Evolutionary conservation across 2,888 invertebrate species (phyloP).

Genomic region (Linnaemya vulpina): DNA sequence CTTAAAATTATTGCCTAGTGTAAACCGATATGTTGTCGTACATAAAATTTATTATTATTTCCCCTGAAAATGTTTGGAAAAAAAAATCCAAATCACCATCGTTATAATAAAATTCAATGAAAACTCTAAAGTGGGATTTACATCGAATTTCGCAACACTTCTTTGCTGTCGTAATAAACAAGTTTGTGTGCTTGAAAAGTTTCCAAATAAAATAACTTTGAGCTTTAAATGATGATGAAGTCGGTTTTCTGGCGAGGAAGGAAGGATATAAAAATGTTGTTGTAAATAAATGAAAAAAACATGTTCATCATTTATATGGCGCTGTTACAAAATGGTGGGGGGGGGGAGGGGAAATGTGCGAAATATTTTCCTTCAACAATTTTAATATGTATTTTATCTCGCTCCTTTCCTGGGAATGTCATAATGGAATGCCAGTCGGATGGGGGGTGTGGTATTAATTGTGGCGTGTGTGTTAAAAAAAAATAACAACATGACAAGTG

Average conservation of each 20-base stretch:
- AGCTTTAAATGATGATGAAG: neutral
- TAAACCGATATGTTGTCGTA: neutral
- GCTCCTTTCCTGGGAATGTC: neutral
- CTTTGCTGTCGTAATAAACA: neutral
- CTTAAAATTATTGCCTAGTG: neutral
- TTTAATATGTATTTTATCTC: neutral
- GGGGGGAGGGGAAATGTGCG: neutral
- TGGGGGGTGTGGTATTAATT: neutral
- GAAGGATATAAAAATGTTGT: slow-evolving; percentile 31
- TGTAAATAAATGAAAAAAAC: slow-evolving; percentile 22
- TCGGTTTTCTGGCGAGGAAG: slow-evolving; percentile 4
- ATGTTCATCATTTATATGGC: slow-evolving; percentile 28
- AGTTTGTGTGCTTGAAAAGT: neutral
- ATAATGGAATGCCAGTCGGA: neutral
- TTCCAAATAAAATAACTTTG: neutral
- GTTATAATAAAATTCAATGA: neutral
- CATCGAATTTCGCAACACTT: neutral
- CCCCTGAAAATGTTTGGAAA: neutral
- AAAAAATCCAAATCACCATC: neutral
- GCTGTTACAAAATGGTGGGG: neutral
- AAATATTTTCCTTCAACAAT: slow-evolving; percentile 25
- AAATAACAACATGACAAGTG: slow-evolving; percentile 54
- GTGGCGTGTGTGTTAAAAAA: slow-evolving; percentile 15
- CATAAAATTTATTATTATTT: neutral
- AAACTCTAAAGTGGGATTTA: neutral